Evolutionary conservation across 2,113 vertebrate genomes (phyloP).

Genomic region (Melanostigma gelatinosum): DNA sequence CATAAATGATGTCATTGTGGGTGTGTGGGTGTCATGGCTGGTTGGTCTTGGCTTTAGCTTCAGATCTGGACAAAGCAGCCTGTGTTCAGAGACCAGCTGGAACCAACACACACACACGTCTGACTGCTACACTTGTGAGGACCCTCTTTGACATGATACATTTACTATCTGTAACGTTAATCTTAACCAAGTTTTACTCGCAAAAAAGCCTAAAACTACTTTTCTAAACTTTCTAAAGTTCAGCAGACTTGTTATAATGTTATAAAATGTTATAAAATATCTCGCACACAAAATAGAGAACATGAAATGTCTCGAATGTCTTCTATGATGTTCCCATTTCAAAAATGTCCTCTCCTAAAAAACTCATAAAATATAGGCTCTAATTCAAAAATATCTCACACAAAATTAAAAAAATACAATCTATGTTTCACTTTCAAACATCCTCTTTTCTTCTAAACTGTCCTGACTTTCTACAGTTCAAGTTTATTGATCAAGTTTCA

Average conservation of each 20-base stretch:
- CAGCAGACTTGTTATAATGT: neutral
- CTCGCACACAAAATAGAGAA: neutral
- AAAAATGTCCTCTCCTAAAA: neutral
- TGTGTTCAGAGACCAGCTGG: slow-evolving; percentile 56
- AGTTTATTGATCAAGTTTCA: no score
- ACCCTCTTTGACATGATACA: neutral
- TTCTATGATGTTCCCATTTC: neutral
- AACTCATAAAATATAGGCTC: neutral
- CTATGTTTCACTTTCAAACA: no score
- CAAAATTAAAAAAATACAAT: neutral
- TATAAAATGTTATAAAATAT: neutral
- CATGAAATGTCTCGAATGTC: neutral
- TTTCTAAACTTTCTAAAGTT: neutral
- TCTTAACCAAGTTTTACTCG: neutral
- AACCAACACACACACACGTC: neutral
- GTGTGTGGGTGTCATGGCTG: slow-evolving; percentile 4
- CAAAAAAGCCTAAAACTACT: neutral
- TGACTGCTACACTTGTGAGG: neutral
- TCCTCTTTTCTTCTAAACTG: no score
- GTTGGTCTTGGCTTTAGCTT: slow-evolving; percentile 58
- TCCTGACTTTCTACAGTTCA: no score
- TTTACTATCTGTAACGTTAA: neutral
- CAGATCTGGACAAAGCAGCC: slow-evolving; percentile 65
- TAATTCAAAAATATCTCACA: neutral
- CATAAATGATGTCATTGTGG: neutral